Percentiles rank a stretch among this genome's conserved stretches.
Evolutionary conservation across 2,797 vertebrate genomes (phyloP).

Genomic region (Tympanoctomys barrerae): DNA sequence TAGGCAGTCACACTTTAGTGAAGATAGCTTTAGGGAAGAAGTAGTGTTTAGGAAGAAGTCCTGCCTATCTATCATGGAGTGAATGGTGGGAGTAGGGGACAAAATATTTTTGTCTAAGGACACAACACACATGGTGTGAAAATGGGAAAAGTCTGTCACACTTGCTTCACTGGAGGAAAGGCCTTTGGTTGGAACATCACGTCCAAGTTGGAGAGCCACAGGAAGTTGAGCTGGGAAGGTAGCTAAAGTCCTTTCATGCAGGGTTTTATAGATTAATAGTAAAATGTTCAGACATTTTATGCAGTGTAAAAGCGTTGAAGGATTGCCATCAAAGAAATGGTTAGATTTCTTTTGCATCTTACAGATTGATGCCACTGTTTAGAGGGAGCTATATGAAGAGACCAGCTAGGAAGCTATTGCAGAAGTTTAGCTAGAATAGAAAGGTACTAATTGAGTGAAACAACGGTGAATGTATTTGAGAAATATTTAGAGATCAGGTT

Average conservation of each 20-base stretch:
- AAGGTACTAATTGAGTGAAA: not conserved
- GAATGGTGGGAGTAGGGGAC: not conserved
- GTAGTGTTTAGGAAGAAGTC: not conserved
- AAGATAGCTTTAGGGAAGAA: not conserved
- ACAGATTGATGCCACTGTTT: not conserved
- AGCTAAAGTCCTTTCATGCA: not conserved
- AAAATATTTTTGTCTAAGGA: not conserved
- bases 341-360: not conserved
- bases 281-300: not conserved
- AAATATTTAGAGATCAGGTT: not conserved
- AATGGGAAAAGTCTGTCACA: not conserved
- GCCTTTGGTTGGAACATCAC: not conserved
- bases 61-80: not conserved
- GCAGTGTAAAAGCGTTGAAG: not conserved
- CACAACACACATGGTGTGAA: not conserved
- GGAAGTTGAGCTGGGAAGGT: not conserved
- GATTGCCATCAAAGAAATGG: not conserved
- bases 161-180: not conserved
- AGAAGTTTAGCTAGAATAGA: conserved; percentile 18
- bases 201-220: not conserved
- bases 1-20: not conserved
- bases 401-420: not conserved
- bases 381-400: not conserved
- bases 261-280: not conserved
- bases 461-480: not conserved